phyloP scores from a whole-genome alignment of 2,113 vertebrate species.

The Indicator maculatus region DNA sequence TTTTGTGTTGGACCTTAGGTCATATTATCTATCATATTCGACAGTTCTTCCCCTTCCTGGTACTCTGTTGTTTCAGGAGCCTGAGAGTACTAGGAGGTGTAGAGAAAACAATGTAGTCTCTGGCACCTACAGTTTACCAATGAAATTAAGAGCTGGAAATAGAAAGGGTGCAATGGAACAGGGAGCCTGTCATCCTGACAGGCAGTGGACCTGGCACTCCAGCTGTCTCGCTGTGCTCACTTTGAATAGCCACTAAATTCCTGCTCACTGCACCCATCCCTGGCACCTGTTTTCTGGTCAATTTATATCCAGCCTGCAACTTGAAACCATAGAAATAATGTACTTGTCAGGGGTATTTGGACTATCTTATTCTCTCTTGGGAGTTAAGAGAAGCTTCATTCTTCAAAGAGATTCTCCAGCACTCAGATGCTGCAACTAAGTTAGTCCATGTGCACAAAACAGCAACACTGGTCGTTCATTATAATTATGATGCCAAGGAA shows the following conservation, averaged over 20 bases:
- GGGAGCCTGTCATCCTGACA: not conserved
- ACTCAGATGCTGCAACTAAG: not conserved
- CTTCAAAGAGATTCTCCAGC: not conserved
- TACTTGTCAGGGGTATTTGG: not conserved
- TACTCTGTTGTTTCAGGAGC: not conserved
- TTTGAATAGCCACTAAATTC: not conserved
- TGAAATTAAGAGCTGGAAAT: not conserved
- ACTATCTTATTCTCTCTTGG: not conserved
- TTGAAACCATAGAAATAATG: not conserved
- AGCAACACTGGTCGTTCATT: not conserved
- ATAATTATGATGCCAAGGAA: not conserved
- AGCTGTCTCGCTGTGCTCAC: not conserved
- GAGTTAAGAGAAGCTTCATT: not conserved
- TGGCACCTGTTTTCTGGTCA: slow-evolving; percentile 3
- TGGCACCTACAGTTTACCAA: not conserved
- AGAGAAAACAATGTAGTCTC: not conserved
- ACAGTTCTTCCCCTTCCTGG: not conserved
- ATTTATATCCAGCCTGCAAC: slow-evolving; percentile 6
- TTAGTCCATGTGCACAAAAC: not conserved
- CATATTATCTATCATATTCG: not conserved
- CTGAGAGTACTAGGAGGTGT: not conserved
- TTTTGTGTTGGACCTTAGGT: not conserved
- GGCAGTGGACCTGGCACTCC: not conserved
- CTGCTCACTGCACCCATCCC: not conserved
- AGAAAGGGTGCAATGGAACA: not conserved